Evolutionary conservation across 2,797 vertebrate species (phyloP), one percentile per base, ranked within the genome.

Genomic region (Limnodromus scolopaceus): DNA sequence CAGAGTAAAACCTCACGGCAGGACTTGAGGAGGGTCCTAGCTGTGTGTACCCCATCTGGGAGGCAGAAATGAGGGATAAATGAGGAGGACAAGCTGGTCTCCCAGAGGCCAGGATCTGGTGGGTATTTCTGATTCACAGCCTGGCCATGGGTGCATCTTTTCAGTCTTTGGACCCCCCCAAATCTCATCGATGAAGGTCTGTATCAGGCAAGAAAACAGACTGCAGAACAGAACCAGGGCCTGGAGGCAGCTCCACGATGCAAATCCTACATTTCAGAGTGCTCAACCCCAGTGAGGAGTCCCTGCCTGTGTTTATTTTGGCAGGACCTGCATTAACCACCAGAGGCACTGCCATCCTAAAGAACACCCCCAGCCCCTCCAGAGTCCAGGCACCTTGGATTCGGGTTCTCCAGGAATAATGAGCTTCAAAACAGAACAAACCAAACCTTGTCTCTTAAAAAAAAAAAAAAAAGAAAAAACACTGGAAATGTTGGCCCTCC

Each of bases 181-280:
- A 3, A 57, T 30, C 30, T 6, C 41, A 8, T 0, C 2, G 4
- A 1, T 1, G 15, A 45, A 30, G 16, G 13, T 39, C 39, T 54
- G 30, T 16, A 10, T 2, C 0, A 10, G 17, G 15, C 27, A 53
- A 30, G 36, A 20, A 39, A 6, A 2, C 6, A 13, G 11, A 7
- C 30, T 16, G 8, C 60, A 4, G 3, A 11, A 20, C 20, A 43
- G 55, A 74, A 13, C 22, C 8, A 10, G 46, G 34, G 25, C 17
- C 20, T 74, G 49, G 43, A 53, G 49, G 41, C 25, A 69, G 18
- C 30, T 64, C 55, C 41, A 9, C 0, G 1, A 2, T 1, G 27
- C 57, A 46, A 61, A 36, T 11, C 6, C 22, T 16, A 2, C 39
- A n/a, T 14, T 46, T 49, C 22, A 2, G 36, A 84, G 19, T 46